A percentile compares a stretch with the other conserved stretches of the same genome.
Conservation (phyloP, 2,888 invertebrate species). For the Loripinus fragilis region DNA sequence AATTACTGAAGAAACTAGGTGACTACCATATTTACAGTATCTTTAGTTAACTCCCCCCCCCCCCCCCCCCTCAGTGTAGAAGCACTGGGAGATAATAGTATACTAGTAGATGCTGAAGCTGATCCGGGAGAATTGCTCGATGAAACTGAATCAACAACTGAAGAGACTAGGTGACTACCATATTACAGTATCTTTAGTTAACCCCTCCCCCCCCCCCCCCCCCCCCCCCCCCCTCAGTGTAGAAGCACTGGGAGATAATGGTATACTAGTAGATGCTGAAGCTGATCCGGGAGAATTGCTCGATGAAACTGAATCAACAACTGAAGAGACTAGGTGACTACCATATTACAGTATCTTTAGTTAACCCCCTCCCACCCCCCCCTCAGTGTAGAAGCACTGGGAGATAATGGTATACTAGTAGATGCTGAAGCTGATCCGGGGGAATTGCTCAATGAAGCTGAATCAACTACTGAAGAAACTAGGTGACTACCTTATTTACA, state of each 20-base stretch:
- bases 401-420: conserved; percentile 82
- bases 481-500: no score
- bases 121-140: conserved; percentile 66
- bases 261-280: conserved; percentile 83
- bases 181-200: no score
- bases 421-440: conserved; percentile 83
- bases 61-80: conserved; percentile 73
- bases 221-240: no score
- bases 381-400: conserved; percentile 77
- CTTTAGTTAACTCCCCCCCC: no score
- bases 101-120: conserved; percentile 83
- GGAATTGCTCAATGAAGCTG: conserved; percentile 20
- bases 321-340: neutral
- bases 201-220: no score
- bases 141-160: neutral
- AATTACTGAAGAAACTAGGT: no score
- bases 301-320: no score
- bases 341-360: no score
- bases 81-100: conserved; percentile 78
- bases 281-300: conserved; percentile 72
- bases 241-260: conserved; percentile 76
- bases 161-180: no score
- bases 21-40: no score
- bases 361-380: no score
- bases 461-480: neutral